Base-by-base conservation (phyloP, 2,888 invertebrate species). In the Neoscelio sp. region DNA sequence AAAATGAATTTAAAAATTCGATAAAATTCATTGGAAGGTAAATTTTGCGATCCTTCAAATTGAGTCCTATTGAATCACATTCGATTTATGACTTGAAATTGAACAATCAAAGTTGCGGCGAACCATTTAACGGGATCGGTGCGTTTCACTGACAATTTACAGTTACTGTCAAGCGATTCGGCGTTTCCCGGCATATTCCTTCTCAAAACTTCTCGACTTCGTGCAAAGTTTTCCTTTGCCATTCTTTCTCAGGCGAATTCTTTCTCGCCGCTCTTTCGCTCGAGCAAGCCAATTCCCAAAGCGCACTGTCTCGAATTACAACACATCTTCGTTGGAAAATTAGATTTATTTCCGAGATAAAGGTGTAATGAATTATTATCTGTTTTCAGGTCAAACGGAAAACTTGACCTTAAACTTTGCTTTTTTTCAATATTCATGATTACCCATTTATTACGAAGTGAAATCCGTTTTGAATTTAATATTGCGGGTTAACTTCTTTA, bases 61-160 rank as follows among this genome's bases (percentile, higher is more conserved):
- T 20, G 28, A 7, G 18, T 17, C 18, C 50, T 28, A 70, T 71
- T 60, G 42, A 65, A 65, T 54, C 64, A 28, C 18, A 15, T 48
- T 73, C 56, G 38, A 56, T 74, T 74, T 67, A 65, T 67, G 56
- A 40, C 30, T 30, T 42, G 8, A 50, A 74, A 74, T 67, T 35
- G 67, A 67, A 75, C 67, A 60, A 75, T 75, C 60, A 44, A 67
- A 67, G 67, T 74, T 67, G 58, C 35, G 50, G 74, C 52, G 46
- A 60, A 42, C 44, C 60, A 60, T 75, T 67, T 75, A 75, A 60
- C 58, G 23, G 60, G 23, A 60, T 75, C 65, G 54, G 28, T 3
- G 50, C 65, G 8, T 18, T 46, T 17, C 17, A 20, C 65, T 42
- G 50, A 65, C 40, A 67, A 74, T 73, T 73, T 64, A 62, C 60